These are phyloP conservation scores for Resseliella maxima DNA, from an alignment of 2,888 invertebrate genomes.

Conservation along the genomic window DNA sequence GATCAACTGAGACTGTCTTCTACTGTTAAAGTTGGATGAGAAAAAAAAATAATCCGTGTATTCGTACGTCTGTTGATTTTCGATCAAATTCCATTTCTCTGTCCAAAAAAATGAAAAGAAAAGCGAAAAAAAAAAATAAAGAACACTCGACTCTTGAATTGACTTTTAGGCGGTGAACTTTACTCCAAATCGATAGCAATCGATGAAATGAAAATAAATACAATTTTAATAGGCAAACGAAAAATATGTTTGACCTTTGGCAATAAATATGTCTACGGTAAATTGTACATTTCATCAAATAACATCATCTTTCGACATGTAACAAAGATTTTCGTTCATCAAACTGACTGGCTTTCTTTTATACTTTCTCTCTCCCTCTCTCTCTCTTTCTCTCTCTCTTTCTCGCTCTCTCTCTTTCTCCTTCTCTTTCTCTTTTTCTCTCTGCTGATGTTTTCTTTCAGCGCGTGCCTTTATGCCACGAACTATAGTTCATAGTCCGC, in stretches of 20 bases:
- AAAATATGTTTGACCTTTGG: conserved; percentile 15
- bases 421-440: too few relatives aligned
- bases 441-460: neutral
- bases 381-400: too few relatives aligned
- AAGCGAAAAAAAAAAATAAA: too few relatives aligned
- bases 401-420: neutral
- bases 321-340: too few relatives aligned
- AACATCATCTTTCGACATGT: neutral
- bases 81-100: too few relatives aligned
- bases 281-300: neutral
- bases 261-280: neutral
- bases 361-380: too few relatives aligned
- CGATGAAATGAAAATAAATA: conserved; percentile 40
- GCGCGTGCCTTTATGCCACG: neutral
- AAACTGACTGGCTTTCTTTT: too few relatives aligned
- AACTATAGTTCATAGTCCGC: neutral
- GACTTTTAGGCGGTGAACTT: neutral
- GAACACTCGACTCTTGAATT: neutral
- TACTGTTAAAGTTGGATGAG: too few relatives aligned
- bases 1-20: neutral
- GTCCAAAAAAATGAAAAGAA: too few relatives aligned
- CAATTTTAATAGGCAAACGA: conserved; percentile 30
- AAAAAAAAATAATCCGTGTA: too few relatives aligned
- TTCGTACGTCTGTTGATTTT: too few relatives aligned
- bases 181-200: conserved; percentile 9